phyloP scores from a whole-genome alignment of 1,140 invertebrate species.

The Bombus pascuorum region DNA sequence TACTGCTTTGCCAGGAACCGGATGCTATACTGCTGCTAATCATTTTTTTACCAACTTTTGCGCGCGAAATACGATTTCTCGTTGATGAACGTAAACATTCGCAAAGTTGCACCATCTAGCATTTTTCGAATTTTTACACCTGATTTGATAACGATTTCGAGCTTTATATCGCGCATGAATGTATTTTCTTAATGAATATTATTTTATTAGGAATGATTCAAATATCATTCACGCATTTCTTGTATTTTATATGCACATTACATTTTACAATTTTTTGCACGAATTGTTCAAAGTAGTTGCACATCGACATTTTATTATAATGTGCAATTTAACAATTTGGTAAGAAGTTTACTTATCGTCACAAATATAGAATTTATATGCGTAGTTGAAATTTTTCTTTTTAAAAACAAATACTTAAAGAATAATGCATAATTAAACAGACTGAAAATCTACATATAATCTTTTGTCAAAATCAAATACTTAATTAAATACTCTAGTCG shows the following conservation, averaged over 20 bases:
- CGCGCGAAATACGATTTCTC: slow-evolving; percentile 33
- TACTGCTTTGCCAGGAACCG: slow-evolving; percentile 65
- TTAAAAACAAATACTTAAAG: background rate
- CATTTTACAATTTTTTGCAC: background rate
- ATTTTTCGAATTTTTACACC: background rate
- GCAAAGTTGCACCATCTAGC: background rate
- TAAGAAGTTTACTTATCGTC: too few species aligned
- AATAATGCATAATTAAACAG: background rate
- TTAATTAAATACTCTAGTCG: slow-evolving; percentile 41
- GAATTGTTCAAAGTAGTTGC: slow-evolving; percentile 3
- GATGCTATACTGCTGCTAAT: slow-evolving; percentile 13
- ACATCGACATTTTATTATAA: slow-evolving; percentile 13
- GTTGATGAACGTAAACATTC: background rate
- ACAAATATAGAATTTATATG: background rate
- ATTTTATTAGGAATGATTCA: slow-evolving; percentile 12
- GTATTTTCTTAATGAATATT: background rate
- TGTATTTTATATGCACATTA: background rate
- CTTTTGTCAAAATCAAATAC: background rate
- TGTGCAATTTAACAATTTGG: background rate
- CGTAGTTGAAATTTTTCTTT: background rate
- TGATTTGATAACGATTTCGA: slow-evolving; percentile 10
- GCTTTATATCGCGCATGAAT: background rate
- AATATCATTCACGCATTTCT: slow-evolving; percentile 12
- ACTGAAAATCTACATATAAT: background rate
- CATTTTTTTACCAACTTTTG: slow-evolving; percentile 4